Base-by-base conservation (phyloP, 2,888 invertebrate genomes). In the Pristionchus maxplancki region DNA sequence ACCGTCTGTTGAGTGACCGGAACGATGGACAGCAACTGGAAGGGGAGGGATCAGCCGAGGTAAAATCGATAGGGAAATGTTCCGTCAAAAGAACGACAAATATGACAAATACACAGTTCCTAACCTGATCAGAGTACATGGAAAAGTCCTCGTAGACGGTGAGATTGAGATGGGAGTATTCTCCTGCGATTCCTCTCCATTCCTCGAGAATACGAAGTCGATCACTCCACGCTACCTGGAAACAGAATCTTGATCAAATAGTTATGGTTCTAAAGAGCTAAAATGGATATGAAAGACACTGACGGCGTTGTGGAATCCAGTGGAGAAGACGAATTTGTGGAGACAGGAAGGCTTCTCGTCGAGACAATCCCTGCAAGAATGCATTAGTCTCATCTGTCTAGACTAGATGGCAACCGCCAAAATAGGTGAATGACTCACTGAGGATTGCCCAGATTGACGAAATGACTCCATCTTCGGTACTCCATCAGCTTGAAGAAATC, bases 61-160 rank as follows among this genome's bases (percentile, higher is more conserved):
- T n/a, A n/a, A n/a, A n/a, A n/a, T n/a, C n/a, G n/a, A n/a, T n/a
- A n/a, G n/a, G n/a, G 13, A 5, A 62, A 28, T 40, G 28, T 8
- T 50, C n/a, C n/a, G n/a, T n/a, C n/a, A n/a, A n/a, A n/a, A n/a
- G n/a, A n/a, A n/a, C n/a, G n/a, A n/a, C n/a, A n/a, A n/a, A n/a
- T n/a, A n/a, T n/a, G n/a, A n/a, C n/a, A n/a, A n/a, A n/a, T n/a
- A n/a, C n/a, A n/a, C n/a, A 34, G 17, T 62, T n/a, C n/a, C 28
- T 28, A 81, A 93, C 92, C 91, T 94, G 94, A 89, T 94, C 94
- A 13, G 94, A 92, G 88, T 94, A 94, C 93, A 94, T 93, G 89
- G 90, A 90, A 90, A 94, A 94, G 88, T 94, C 94, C 88, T 94
- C 94, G 88, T 94, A 94, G 24, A 94, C 91, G n/a, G 94, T 94